These are phyloP conservation scores for Amblyopsis hoosieri DNA, from an alignment of 2,797 vertebrate genomes.

Conservation along the genomic window DNA sequence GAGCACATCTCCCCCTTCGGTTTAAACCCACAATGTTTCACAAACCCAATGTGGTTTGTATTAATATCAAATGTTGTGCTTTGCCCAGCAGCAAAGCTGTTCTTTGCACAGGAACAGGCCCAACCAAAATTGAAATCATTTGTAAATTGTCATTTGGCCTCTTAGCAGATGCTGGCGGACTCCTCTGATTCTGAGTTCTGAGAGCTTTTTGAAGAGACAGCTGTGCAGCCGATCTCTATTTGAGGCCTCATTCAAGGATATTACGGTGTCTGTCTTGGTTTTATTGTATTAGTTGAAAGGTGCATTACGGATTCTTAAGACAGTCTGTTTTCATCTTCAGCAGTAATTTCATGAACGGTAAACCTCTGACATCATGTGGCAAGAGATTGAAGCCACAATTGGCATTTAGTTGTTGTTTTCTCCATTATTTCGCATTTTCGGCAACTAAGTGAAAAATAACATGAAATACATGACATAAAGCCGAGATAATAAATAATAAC, in stretches of 20 bases:
- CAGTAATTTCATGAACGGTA: not conserved
- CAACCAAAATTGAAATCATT: conserved; percentile 57
- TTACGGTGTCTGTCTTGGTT: conserved; percentile 35
- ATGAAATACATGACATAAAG: not conserved
- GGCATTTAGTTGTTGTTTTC: too few species aligned
- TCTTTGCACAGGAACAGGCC: conserved; percentile 30
- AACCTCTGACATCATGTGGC: not conserved
- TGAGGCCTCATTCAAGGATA: conserved; percentile 36
- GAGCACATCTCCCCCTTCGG: conserved; percentile 31
- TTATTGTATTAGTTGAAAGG: conserved; percentile 24
- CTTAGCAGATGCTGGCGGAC: conserved; percentile 39
- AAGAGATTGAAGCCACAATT: not conserved
- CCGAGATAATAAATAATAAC: not conserved
- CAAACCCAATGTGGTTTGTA: conserved; percentile 63
- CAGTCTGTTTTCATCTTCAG: conserved; percentile 5
- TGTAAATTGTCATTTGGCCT: conserved; percentile 60
- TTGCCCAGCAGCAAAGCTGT: conserved; percentile 41
- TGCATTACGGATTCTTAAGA: conserved; percentile 14
- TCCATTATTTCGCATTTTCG: too few species aligned
- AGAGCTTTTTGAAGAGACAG: conserved; percentile 20
- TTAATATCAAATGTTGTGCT: conserved; percentile 62
- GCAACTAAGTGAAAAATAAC: too few species aligned
- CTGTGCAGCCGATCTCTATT: conserved; percentile 43
- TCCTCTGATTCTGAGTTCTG: conserved; percentile 52
- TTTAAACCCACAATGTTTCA: conserved; percentile 46